Evolutionary conservation across 1,140 invertebrate genomes (phyloP).

Genomic region (Hypsibius dujardini): DNA sequence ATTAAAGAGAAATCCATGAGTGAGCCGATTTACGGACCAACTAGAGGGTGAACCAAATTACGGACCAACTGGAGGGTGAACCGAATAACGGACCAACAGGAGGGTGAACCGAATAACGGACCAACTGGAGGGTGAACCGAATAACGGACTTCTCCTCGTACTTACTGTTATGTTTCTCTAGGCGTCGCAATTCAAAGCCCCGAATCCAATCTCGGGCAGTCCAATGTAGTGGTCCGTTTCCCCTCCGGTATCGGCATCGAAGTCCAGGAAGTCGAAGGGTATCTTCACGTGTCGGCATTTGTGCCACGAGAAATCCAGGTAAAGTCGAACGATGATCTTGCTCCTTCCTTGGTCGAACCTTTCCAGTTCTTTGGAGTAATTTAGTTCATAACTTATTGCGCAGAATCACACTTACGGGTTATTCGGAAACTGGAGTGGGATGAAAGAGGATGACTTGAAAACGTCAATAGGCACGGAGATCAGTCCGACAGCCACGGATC

Average conservation of each 20-base stretch:
- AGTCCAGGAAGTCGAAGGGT: conserved; percentile 71
- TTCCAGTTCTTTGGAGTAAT: too few species aligned
- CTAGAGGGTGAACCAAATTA: too few species aligned
- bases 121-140: too few species aligned
- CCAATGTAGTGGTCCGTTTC: conserved; percentile 82
- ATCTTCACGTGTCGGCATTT: conserved; percentile 63
- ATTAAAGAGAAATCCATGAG: too few species aligned
- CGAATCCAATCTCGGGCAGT: conserved; percentile 74
- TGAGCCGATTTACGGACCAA: too few species aligned
- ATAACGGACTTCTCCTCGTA: conserved; percentile 15
- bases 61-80: too few species aligned
- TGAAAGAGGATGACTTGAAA: conserved; percentile 59
- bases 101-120: too few species aligned
- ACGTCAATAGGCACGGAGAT: conserved; percentile 48
- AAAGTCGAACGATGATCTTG: conserved; percentile 19
- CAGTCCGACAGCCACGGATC: conserved; percentile 34
- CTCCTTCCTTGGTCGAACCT: too few species aligned
- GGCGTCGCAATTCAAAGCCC: conserved; percentile 77
- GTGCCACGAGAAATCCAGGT: conserved; percentile 52
- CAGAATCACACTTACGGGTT: conserved; percentile 76
- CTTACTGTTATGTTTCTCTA: too few species aligned
- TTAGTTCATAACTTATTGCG: too few species aligned
- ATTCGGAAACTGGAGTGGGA: conserved; percentile 77
- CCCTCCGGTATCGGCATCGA: conserved; percentile 78
- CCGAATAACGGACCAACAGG: too few species aligned